Evolutionary conservation across 1,140 invertebrate genomes (phyloP), one percentile per base, ranked within the genome.

Genomic region (Macrobrachium nipponense): DNA sequence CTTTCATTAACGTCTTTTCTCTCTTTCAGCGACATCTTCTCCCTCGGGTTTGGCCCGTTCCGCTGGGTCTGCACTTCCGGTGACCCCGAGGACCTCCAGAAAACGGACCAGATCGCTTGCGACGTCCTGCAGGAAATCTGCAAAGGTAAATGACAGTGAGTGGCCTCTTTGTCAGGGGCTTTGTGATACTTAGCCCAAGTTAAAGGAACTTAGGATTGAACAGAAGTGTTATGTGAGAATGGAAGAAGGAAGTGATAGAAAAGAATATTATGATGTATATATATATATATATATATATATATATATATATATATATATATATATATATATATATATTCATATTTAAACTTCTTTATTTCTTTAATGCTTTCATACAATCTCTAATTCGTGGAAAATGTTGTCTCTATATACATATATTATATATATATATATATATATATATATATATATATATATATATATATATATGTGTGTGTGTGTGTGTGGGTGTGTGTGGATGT

Each of bases 31-130:
- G 94, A 95, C 88, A 94, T 95, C 78, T 95, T 95, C 90, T 94
- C 94, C 4, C 89, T 95, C 61, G 94, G 94, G 18, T 95, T 95
- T 90, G 94, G 94, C n/a, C 94, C 94, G 5, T 95, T 95, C 90
- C 93, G 94, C 60, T 95, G 94, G 94, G 93, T 95, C 14, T 95
- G 94, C 90, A 93, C 93, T 10, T 95, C 94, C 7, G 92, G 93
- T 60, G 87, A 92, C 11, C 88, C 90, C 5, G 82, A 89, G 58
- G 94, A 95, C 90, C 90, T 95, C 11, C 90, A 91, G 81, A 90
- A 89, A n/a, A 94, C 94, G 5, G 94, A 95, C 90, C 89, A 91
- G 85, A 93, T 95, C 60, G 94, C 94, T 14, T 89, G 90, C 27
- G 87, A 91, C 68, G 91, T 94, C 15, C 89, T 95, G 68, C 90